Base-by-base conservation (phyloP, 2,888 invertebrate genomes). In the Itoplectis maculator region DNA sequence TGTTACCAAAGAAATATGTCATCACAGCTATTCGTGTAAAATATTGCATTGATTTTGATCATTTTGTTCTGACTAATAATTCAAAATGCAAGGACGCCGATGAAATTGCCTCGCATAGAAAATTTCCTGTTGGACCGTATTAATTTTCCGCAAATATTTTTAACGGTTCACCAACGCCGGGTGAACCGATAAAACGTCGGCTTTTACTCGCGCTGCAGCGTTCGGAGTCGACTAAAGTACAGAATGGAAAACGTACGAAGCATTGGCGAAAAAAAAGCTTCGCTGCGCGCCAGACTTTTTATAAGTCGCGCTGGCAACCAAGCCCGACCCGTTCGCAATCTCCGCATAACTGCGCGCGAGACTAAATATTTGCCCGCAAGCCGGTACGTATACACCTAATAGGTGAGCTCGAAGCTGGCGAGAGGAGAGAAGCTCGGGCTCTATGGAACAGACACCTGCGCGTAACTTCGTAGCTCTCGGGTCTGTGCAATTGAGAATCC, bases 401-500 rank as follows among this genome's bases (percentile, higher is more conserved):
- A 20, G 18, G 35, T 20, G 49, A 9, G 13, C 42, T 63, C 61
- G 8, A 9, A 68, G n/a, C 18, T 23, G 8, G 23, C 23, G 37
- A 20, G 11, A 54, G 40, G 37, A 40, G 40, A 51, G n/a, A n/a
- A n/a, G n/a, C n/a, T n/a, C n/a, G n/a, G 51, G 37, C 68, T 69
- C 37, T 18, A 9, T 47, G 1, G 45, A 37, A 15, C 66, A 49
- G 51, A 68, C 68, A 68, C 68, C 68, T 68, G 51, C 47, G 20
- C 37, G 23, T 23, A 8, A 20, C 51, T 51, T 2, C 18, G 20
- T 51, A 15, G 29, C 29, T 13, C 20, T 35, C 9, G 23, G 35
- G 47, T 47, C 29, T 29, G 29, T 23, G 66, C 66, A 29, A 56
- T 56, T 37, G 51, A 68, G 15, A 51, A 1, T 37, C 51, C 37